Base-by-base conservation (phyloP, 2,888 invertebrate genomes). In the Drepana falcataria region DNA sequence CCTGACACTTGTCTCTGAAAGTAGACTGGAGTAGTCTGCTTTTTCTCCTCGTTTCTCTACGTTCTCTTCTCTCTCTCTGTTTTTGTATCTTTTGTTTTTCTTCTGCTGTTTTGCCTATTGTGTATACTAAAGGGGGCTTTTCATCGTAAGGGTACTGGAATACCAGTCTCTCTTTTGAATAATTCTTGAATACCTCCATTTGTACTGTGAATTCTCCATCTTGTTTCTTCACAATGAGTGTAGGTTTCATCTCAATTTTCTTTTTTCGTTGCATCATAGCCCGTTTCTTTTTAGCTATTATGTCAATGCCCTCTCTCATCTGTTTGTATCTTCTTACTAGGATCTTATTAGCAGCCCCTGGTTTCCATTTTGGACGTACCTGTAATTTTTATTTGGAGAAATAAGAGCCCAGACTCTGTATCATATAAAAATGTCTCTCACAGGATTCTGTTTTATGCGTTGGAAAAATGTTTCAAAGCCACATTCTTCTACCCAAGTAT, bases 151-250 rank as follows among this genome's bases (percentile, higher is more conserved):
- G 91, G 61, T 83, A 85, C 68, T 91, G 89, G 49, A 77, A 83
- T 7, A 77, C 5, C 3, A 90, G 68, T 53, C 91, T 75, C 59
- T 90, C 86, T 59, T 85, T 87, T 2, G 91, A 90, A 67, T 83
- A 89, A 59, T 87, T 86, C 58, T 88, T 90, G 55, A 91, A 85
- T 0, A 89, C 87, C 71, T 91, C 90, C 87, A 91, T 87, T 58
- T 85, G 82, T 3, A 91, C 89, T 2, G 81, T 83, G 55, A 79
- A 89, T 63, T 91, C 87, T 37, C 91, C 91, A 7, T 85, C 81
- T 54, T 65, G 65, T 66, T 91, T 91, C 51, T 75, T 81, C 0
- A 91, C 78, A 4, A 85, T 60, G 35, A 91, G 59, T 2, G 86
- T 83, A 4, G 90, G 89, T 68, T 86, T 88, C 71, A 79, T 71